These are phyloP conservation scores for Sebastes iracundus DNA, from an alignment of 2,797 vertebrate species.

Conservation along the genomic window DNA sequence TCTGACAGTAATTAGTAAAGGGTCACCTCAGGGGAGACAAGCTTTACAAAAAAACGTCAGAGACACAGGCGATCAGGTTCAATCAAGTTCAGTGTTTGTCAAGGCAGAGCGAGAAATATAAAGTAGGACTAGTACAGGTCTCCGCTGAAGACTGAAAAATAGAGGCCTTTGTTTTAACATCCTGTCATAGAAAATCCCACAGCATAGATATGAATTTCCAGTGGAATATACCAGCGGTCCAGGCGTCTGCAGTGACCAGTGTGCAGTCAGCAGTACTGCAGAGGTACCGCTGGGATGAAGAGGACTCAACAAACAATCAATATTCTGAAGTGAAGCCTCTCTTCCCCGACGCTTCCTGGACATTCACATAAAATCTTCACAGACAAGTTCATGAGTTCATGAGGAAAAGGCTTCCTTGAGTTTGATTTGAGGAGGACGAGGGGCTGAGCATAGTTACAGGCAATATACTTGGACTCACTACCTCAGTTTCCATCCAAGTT, in stretches of 20 bases:
- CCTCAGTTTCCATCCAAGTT: not conserved
- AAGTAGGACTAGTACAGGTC: slow-evolving; percentile 29
- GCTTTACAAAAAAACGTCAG: slow-evolving; percentile 23
- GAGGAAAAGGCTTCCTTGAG: not conserved
- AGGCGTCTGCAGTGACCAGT: not conserved
- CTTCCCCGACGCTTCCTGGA: not conserved
- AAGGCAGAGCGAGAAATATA: slow-evolving; percentile 47
- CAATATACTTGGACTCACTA: not conserved
- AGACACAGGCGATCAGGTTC: slow-evolving; percentile 16
- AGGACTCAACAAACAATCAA: not conserved
- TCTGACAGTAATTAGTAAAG: slow-evolving; percentile 29
- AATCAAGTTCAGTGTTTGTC: slow-evolving; percentile 23
- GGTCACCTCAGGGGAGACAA: not conserved
- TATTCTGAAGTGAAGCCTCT: not conserved
- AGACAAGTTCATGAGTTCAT: not conserved
- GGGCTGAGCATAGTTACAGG: slow-evolving; percentile 9
- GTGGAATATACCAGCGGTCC: slow-evolving; percentile 10
- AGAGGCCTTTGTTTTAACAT: slow-evolving; percentile 46
- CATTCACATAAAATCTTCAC: not conserved
- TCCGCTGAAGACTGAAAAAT: slow-evolving; percentile 53
- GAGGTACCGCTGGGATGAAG: not conserved
- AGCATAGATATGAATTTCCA: slow-evolving; percentile 20
- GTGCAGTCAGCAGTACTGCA: slow-evolving; percentile 4
- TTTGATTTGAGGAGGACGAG: slow-evolving; percentile 6
- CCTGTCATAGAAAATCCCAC: slow-evolving; percentile 31